Percentiles rank a stretch among this genome's conserved stretches.
Evolutionary conservation across 2,888 invertebrate species (phyloP).

Genomic region (Acronicta aceris): DNA sequence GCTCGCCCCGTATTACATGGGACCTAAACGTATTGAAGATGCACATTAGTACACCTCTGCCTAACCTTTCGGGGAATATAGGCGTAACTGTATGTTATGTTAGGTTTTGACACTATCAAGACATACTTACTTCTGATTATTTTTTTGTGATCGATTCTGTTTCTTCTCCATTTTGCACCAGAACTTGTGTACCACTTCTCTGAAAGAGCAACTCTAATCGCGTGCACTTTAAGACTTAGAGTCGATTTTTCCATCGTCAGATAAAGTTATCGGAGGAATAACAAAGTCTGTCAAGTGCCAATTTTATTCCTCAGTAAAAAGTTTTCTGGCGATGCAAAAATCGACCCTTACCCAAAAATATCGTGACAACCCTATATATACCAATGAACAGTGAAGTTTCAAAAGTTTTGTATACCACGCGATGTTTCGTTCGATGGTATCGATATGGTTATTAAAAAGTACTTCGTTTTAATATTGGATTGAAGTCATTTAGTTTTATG

Average conservation of each 20-base stretch:
- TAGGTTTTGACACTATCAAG: too few relatives aligned
- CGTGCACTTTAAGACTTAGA: constrained; percentile 41
- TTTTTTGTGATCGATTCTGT: not conserved
- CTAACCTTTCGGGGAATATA: too few relatives aligned
- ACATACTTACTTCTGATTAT: too few relatives aligned
- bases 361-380: constrained; percentile 26
- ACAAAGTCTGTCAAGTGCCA: too few relatives aligned
- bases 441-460: constrained; percentile 9
- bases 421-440: constrained; percentile 14
- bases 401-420: constrained; percentile 31
- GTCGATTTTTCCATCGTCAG: too few relatives aligned
- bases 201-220: constrained; percentile 34
- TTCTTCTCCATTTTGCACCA: constrained; percentile 16
- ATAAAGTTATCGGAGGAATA: too few relatives aligned
- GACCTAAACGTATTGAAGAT: too few relatives aligned
- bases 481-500: constrained; percentile 2
- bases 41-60: too few relatives aligned
- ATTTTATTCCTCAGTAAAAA: too few relatives aligned
- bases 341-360: constrained; percentile 24
- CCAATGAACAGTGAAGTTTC: constrained; percentile 14
- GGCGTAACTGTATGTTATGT: too few relatives aligned
- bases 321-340: too few relatives aligned
- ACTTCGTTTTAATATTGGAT: not conserved
- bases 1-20: too few relatives aligned
- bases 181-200: constrained; percentile 41